phyloP scores from a whole-genome alignment of 2,113 vertebrate genomes.

The Leptobrachium ailaonicum region DNA sequence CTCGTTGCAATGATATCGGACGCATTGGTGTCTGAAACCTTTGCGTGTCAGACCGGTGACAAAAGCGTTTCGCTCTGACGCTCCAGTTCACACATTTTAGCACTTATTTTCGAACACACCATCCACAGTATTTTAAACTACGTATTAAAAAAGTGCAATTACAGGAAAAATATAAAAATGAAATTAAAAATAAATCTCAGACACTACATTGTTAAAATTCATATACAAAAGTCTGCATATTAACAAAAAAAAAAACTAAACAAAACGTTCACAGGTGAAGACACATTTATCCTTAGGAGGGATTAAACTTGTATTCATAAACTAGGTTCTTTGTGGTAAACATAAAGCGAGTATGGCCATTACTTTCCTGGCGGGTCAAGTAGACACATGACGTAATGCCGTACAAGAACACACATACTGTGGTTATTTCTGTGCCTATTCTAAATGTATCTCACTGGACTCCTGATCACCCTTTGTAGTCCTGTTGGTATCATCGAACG shows the following conservation, averaged over 20 bases:
- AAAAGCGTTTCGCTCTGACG: not conserved
- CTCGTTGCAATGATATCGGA: not conserved
- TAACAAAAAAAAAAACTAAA: slow-evolving; percentile 27
- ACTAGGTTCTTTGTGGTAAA: slow-evolving; percentile 45
- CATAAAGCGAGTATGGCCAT: slow-evolving; percentile 48
- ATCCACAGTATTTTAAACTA: slow-evolving; percentile 13
- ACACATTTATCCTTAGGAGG: slow-evolving; percentile 22
- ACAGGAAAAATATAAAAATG: slow-evolving; percentile 9
- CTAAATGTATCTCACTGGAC: slow-evolving; percentile 1
- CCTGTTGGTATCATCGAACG: not conserved
- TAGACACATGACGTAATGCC: not conserved
- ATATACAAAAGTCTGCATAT: slow-evolving; percentile 32
- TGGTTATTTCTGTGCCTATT: not conserved
- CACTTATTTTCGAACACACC: slow-evolving; percentile 11
- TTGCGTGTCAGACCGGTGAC: not conserved
- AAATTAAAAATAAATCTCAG: slow-evolving; percentile 7
- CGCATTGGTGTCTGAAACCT: not conserved
- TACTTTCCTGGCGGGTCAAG: not conserved
- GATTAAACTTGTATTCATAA: slow-evolving; percentile 52
- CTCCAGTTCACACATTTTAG: not conserved
- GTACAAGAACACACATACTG: not conserved
- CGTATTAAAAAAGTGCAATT: slow-evolving; percentile 66
- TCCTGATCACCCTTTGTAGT: not conserved
- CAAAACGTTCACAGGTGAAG: slow-evolving; percentile 21
- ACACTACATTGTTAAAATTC: slow-evolving; percentile 25